Base-by-base conservation (phyloP, 2,113 vertebrate genomes). In the Tretioscincus oriximinensis region DNA sequence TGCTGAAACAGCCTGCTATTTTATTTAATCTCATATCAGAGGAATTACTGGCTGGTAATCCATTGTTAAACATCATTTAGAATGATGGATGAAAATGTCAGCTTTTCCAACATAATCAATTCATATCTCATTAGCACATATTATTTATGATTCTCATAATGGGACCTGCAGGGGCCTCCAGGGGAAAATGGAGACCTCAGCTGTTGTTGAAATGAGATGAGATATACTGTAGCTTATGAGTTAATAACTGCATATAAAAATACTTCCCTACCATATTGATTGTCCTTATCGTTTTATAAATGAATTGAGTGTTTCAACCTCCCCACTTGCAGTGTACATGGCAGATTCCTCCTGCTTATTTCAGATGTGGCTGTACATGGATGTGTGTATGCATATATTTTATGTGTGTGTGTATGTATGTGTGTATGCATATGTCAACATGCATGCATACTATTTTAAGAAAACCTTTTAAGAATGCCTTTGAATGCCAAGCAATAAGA, bases 161-260 rank as follows among this genome's bases (percentile, higher is more conserved):
- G 95, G 93, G 93, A 95, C 95, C 95, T 94, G 93, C 91, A 94
- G 95, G 95, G 88, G 89, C 94, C 90, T 93, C 93, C 35, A 84
- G 88, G 92, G 94, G 92, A 74, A 93, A 93, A 92, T 92, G 92
- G 92, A 95, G 95, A 95, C 93, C 96, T 97, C 96, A 97, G 95
- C 96, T 98, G 95, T 92, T 96, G 96, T 95, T 94, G 93, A 96
- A 98, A 97, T 97, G 96, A 98, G 97, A 97, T 97, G 97, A 97
- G 96, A 96, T 97, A 94, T 97, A 99, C 97, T 98, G 97, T 98
- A 98, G 96, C 96, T 97, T 97, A 97, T 98, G 97, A 97, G 97
- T 98, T 98, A 96, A 99, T 98, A 99, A 99, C 97, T 96, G 96
- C 96, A 97, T 98, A 97, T 95, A 96, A 95, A 97, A 97, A 97